Evolutionary conservation across 1,140 invertebrate genomes (phyloP).

Genomic region (Neoseiulus cucumeris): DNA sequence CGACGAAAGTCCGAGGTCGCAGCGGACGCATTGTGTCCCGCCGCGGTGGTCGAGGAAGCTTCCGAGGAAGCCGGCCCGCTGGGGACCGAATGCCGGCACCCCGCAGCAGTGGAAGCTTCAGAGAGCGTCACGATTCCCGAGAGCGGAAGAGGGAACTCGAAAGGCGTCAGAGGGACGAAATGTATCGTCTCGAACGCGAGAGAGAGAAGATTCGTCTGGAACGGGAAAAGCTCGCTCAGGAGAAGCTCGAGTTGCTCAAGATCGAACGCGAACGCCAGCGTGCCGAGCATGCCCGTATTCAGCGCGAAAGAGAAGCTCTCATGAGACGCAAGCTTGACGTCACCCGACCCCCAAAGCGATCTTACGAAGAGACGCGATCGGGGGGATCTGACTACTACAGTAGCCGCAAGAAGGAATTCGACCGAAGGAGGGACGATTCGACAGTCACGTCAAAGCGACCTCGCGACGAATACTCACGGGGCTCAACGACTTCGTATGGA

Average conservation of each 20-base stretch:
- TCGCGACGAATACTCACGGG: neutral
- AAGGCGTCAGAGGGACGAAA: neutral
- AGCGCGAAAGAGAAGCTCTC: neutral
- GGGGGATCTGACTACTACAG: neutral
- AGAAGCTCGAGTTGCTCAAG: neutral
- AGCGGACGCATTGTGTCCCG: neutral
- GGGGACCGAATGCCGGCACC: neutral
- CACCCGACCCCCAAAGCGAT: neutral
- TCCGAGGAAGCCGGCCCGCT: neutral
- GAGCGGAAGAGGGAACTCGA: neutral
- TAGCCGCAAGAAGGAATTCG: neutral
- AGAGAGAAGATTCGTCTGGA: neutral
- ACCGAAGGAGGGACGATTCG: neutral
- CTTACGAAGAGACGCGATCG: neutral
- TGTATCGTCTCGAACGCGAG: neutral
- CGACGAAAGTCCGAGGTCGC: slow-evolving; percentile 2
- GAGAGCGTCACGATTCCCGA: neutral
- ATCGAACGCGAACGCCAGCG: slow-evolving; percentile 7
- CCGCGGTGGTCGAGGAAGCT: neutral
- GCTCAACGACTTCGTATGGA: neutral
- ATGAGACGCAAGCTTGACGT: neutral
- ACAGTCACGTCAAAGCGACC: neutral
- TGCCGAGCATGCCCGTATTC: neutral
- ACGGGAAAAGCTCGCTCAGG: neutral
- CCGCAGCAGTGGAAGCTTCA: neutral